Evolutionary conservation across 2,888 invertebrate species (phyloP), one percentile per base, ranked within the genome.

Genomic region (Scotopteryx bipunctaria): DNA sequence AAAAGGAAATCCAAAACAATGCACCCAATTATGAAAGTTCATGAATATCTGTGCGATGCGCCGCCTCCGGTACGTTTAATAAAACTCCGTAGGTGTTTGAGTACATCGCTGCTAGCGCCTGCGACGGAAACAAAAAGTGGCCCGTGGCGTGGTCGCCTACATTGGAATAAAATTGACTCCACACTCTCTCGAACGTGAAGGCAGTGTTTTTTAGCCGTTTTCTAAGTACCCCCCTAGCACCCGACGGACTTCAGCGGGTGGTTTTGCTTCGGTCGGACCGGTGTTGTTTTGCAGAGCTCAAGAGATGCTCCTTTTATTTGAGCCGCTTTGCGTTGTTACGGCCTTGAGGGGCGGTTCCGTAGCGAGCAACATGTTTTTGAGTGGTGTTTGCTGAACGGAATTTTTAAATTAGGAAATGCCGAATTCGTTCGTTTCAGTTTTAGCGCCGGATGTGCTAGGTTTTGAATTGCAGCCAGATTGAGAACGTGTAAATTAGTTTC

Each of bases 121-220:
- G 73, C 78, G 80, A 78, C 83, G 88, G 87, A 86, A 88, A 82
- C 86, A 90, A 90, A 90, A 90, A 90, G 89, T 87, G 80, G 81
- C 82, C 73, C 78, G 81, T 79, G 84, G 87, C 88, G 86, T 80
- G 87, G 89, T 86, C 83, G 87, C 86, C 89, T 87, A 87, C 89
- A 88, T 89, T 85, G 89, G 90, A 87, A 89, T 89, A 90, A 90
- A 90, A 90, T 89, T 89, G 88, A 89, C 90, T 90, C 88, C 87
- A 87, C 87, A 87, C 89, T 88, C 90, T 88, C 81, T 88, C 88
- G 85, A 84, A 88, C 86, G 89, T 81, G 86, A 86, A 89, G 86
- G 88, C 75, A 78, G 63, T 75, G 83, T 82, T 89, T 88, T 89
- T 89, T 83, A 74, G 65, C 76, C 79, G 74, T 86, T 86, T 88